phyloP scores from a whole-genome alignment of 2,113 vertebrate genomes.

The Perca flavescens region DNA sequence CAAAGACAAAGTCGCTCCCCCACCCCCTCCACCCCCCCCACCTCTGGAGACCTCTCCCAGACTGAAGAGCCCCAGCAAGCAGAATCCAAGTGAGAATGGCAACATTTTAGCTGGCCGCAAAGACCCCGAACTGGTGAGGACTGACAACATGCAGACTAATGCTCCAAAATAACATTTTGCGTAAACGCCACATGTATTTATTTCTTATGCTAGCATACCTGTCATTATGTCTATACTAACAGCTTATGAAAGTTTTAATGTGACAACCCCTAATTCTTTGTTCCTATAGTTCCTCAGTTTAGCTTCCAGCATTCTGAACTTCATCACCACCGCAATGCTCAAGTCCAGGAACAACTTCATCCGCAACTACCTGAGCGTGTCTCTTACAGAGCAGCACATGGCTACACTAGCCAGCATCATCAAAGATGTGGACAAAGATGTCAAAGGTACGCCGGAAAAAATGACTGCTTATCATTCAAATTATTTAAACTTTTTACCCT shows the following conservation, averaged over 20 bases:
- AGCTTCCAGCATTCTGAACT: constrained; percentile 97
- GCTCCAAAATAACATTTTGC: neutral
- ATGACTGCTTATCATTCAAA: neutral
- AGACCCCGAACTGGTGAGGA: constrained; percentile 95
- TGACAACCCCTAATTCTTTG: neutral
- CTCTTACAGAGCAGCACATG: constrained; percentile 97
- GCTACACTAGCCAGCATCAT: constrained; percentile 96
- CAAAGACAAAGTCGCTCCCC: constrained; percentile 95
- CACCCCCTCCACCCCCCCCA: constrained; percentile 91
- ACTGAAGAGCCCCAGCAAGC: constrained; percentile 96
- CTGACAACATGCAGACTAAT: neutral
- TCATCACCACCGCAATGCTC: constrained; percentile 97
- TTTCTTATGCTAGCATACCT: neutral
- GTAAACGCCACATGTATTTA: neutral
- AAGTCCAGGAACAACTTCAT: constrained; percentile 98
- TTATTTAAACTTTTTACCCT: neutral
- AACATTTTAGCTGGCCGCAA: constrained; percentile 98
- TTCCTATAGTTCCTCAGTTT: constrained; percentile 91
- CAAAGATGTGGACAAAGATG: constrained; percentile 98
- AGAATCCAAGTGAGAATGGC: constrained; percentile 92
- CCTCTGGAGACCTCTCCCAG: constrained; percentile 94
- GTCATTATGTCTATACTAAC: neutral
- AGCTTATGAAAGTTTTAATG: neutral
- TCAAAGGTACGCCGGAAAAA: constrained; percentile 87
- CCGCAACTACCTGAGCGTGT: constrained; percentile 97